Evolutionary conservation across 2,797 vertebrate genomes (phyloP).

Genomic region (Pipistrellus pipistrellus): DNA sequence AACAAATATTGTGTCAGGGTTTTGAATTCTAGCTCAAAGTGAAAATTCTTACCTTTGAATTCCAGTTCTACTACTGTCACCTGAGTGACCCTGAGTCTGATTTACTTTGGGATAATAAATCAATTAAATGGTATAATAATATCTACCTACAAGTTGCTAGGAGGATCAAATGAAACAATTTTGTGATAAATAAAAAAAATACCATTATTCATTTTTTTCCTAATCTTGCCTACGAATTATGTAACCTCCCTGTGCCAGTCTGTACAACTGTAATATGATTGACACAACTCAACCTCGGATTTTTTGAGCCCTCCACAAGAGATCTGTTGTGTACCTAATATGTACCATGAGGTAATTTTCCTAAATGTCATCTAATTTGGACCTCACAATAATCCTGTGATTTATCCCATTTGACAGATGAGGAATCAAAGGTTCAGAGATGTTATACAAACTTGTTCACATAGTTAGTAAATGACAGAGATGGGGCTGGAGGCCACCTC

Average conservation of each 20-base stretch:
- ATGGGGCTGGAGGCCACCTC: background rate
- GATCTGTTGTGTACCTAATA: background rate
- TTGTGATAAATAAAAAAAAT: constrained; percentile 22
- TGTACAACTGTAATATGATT: background rate
- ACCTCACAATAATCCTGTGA: background rate
- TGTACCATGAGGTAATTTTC: background rate
- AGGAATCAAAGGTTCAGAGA: background rate
- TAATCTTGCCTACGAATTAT: background rate
- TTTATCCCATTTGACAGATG: background rate
- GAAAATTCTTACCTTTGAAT: constrained; percentile 7
- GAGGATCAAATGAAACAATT: constrained; percentile 41
- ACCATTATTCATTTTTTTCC: constrained; percentile 50
- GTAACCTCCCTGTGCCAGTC: background rate
- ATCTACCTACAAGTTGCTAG: background rate
- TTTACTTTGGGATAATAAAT: background rate
- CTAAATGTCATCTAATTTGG: constrained; percentile 55
- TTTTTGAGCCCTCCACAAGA: constrained; percentile 36
- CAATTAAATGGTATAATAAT: constrained; percentile 10
- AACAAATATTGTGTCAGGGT: background rate
- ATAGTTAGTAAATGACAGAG: background rate
- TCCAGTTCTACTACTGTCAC: background rate
- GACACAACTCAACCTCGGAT: background rate
- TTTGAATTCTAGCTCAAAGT: background rate
- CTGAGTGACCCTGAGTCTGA: background rate
- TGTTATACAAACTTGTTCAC: background rate